Base-by-base conservation (phyloP, 1,140 invertebrate genomes). In the Parapsyche elsis region DNA sequence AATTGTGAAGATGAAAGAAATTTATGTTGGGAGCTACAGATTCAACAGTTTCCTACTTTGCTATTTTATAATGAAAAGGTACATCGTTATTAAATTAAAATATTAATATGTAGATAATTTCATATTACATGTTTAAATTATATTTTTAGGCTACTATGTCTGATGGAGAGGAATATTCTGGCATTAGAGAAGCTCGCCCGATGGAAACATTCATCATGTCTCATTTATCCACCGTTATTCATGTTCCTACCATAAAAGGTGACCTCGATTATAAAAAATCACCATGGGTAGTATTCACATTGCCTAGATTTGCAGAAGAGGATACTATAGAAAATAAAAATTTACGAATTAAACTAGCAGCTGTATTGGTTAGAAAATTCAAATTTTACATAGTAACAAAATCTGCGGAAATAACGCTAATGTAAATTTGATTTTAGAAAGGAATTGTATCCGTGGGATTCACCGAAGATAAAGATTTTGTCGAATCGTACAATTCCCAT, bases 1-100 rank as follows among this genome's bases (percentile, higher is more conserved):
- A 95, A 96, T 86, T 96, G 95, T 88, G 93, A 93, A 86, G 93
- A 94, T 84, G 93, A 95, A 82, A 93, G 92, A 88, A 84, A 89
- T 57, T 85, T 96, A 23, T 96, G 95, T 87, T 88, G 90, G 76
- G 87, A 91, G 84, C 88, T 94, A 85, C 88, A 90, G 44, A 92
- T 95, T 67, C 86, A 87, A 59, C 91, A 90, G 19, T 96, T 94
- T 87, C 95, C 95, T 12, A 92, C 93, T 0, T 86, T 96, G 38
- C 83, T 85, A 12, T 82, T 75, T 70, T 83, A 74, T 59, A 64
- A 67, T 73, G 83, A 82, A 81, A 81, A 77, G 76, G 83, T 83
- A 78, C n/a, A n/a, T n/a, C n/a, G n/a, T n/a, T n/a, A n/a, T n/a
- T n/a, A n/a, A n/a, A n/a, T n/a, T n/a, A n/a, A n/a, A n/a, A n/a